phyloP scores from a whole-genome alignment of 2,888 invertebrate genomes.

The Anagyrus pseudococci region DNA sequence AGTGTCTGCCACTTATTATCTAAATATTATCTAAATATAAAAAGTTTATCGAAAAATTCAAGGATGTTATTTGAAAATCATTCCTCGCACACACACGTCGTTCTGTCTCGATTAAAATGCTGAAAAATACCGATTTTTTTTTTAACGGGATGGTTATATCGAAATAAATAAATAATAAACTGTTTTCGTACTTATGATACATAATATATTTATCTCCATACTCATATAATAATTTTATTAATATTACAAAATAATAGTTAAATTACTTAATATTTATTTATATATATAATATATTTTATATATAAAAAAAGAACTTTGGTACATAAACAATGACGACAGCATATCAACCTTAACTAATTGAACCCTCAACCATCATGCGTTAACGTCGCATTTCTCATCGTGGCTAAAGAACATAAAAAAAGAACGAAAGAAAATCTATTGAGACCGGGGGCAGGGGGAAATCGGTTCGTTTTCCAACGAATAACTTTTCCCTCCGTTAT shows the following conservation, averaged over 20 bases:
- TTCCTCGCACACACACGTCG: too few species aligned
- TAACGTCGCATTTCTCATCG: neutral
- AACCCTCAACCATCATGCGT: conserved; percentile 39
- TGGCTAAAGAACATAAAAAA: conserved; percentile 13
- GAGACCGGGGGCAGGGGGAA: too few species aligned
- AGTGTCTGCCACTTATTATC: too few species aligned
- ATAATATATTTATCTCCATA: conserved; percentile 58
- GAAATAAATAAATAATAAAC: conserved; percentile 17
- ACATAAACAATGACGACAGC: conserved; percentile 58
- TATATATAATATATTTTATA: neutral
- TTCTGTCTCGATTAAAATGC: too few species aligned
- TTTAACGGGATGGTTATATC: too few species aligned
- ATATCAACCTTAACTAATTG: conserved; percentile 45
- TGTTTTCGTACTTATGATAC: conserved; percentile 46
- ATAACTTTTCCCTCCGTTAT: conserved; percentile 20
- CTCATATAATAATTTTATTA: conserved; percentile 57
- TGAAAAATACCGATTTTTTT: too few species aligned
- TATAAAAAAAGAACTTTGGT: conserved; percentile 58
- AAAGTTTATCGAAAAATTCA: too few species aligned
- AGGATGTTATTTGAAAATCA: too few species aligned
- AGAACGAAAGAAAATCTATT: conserved; percentile 19
- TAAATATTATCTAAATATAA: too few species aligned
- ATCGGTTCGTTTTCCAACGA: too few species aligned
- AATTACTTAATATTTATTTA: conserved; percentile 55
- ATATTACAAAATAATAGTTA: conserved; percentile 60